Percentiles rank a stretch among this genome's conserved stretches.
Evolutionary conservation across 2,888 invertebrate genomes (phyloP).

Genomic region (Eumerus sabulonum): DNA sequence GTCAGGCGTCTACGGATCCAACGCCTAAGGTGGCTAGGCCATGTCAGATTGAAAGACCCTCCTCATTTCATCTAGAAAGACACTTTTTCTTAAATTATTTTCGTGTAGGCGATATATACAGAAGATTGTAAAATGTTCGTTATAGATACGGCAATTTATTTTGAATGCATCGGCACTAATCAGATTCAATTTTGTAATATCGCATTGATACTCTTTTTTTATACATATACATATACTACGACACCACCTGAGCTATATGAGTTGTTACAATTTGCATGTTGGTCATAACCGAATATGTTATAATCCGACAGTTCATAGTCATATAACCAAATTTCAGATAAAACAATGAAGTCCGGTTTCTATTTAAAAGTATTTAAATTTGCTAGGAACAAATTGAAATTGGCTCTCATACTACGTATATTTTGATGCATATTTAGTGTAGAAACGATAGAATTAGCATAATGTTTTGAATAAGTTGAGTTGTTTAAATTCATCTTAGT

Average conservation of each 20-base stretch:
- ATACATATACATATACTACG: neutral
- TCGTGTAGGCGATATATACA: constrained; percentile 25
- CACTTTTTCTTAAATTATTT: constrained; percentile 2
- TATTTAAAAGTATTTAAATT: constrained; percentile 4
- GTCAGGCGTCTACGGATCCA: too few relatives aligned
- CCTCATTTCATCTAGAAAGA: constrained; percentile 13
- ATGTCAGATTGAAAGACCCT: constrained; percentile 8
- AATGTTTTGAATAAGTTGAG: constrained; percentile 8
- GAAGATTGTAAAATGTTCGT: constrained; percentile 13
- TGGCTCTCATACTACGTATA: constrained; percentile 35
- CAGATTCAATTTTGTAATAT: neutral
- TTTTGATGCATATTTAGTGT: constrained; percentile 30
- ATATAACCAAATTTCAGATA: constrained; percentile 25
- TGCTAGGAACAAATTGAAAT: constrained; percentile 23
- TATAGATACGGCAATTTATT: constrained; percentile 13
- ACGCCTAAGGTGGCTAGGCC: too few relatives aligned
- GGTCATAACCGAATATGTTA: neutral
- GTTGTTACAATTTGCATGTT: constrained; percentile 10
- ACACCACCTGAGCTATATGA: constrained; percentile 21
- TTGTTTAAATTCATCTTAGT: neutral
- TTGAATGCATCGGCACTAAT: constrained; percentile 22
- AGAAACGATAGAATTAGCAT: neutral
- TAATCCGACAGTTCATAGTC: constrained; percentile 19
- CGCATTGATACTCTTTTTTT: constrained; percentile 1
- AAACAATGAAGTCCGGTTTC: constrained; percentile 13